Evolutionary conservation across 1,140 invertebrate species (phyloP), one percentile per base, ranked within the genome.

Genomic region (Aphaenogaster ashmeadi): DNA sequence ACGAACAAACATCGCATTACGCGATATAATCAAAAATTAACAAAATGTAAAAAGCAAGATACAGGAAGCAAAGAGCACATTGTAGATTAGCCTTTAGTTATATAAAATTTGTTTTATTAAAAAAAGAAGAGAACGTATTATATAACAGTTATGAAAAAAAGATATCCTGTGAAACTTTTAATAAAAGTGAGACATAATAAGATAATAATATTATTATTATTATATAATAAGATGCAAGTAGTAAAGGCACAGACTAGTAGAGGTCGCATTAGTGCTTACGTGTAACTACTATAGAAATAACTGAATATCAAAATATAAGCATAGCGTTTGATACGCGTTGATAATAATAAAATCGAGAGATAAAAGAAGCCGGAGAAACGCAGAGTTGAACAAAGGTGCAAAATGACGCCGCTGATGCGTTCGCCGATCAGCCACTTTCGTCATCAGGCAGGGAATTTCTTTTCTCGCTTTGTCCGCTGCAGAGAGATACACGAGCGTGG

Each of bases 391-490:
- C 41, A 47, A 84, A 81, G 13, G 33, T 36, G 4, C 33, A n/a
- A 69, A 60, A 47, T 56, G 33, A 27, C 67, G 11, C 47, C 9
- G 36, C 71, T 74, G 77, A 87, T 60, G 56, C 33, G 21, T 69
- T 78, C 54, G 21, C 44, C 69, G 72, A 78, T 75, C 56, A 44
- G 27, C 41, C 7, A 47, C 60, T 77, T 50, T 89, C 33, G 52
- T 47, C 38, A 41, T 81, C 36, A 62, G 36, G 8, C 8, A 11
- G 38, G 18, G 41, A 67, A 83, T 62, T 52, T 88, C 84, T 91
- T 87, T 89, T 71, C 64, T 64, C 66, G 27, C 80, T 87, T 91
- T 91, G 88, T 91, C 84, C 75, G 83, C 6, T n/a, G 38, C 41
- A 15, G 71, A 72, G 56, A 74, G 72, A 72, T 66, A 83, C 44